These are phyloP conservation scores for Pteropus alecto DNA, from an alignment of 2,113 vertebrate species.

Conservation along the genomic window DNA sequence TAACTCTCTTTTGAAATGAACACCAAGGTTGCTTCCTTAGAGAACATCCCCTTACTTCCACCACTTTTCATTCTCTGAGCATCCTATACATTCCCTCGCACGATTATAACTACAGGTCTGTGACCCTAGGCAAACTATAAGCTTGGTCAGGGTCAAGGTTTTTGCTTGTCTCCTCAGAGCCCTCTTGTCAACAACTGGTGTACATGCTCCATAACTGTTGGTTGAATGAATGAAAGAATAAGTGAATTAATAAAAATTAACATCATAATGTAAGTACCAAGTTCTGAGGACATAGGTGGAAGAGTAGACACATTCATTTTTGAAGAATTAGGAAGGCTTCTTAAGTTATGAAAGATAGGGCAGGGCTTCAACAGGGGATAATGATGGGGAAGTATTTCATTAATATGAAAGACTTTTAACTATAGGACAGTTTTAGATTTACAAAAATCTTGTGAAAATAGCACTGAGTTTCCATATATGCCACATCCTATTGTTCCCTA, in stretches of 20 bases:
- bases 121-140: neutral
- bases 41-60: neutral
- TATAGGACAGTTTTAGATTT: neutral
- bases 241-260: neutral
- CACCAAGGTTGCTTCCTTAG: neutral
- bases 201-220: neutral
- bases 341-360: neutral
- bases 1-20: neutral
- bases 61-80: neutral
- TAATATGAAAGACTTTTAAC: neutral
- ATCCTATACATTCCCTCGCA: neutral
- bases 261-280: too few relatives aligned
- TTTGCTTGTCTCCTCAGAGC: neutral
- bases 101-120: rapidly evolving
- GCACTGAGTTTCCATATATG: neutral
- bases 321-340: neutral
- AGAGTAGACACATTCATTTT: neutral
- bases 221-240: neutral
- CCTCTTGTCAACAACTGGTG: neutral
- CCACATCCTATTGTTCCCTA: neutral
- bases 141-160: neutral
- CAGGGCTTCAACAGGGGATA: too few relatives aligned
- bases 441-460: neutral
- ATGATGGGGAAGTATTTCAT: neutral
- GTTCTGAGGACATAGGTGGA: neutral